phyloP scores from a whole-genome alignment of 2,888 invertebrate species.

The Ischnura elegans region DNA sequence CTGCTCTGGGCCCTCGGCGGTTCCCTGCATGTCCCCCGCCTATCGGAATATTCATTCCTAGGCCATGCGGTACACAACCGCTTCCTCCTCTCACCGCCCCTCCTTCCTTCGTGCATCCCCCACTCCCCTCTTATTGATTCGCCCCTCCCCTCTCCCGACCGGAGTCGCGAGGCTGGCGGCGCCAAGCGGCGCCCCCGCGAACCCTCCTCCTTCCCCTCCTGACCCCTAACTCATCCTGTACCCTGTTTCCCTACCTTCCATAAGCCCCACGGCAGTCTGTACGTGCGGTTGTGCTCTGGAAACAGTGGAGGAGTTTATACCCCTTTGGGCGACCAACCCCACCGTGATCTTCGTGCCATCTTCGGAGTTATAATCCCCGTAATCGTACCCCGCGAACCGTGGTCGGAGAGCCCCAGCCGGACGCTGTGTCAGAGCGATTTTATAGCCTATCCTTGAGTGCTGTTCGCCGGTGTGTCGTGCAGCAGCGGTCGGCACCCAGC shows the following conservation, averaged over 20 bases:
- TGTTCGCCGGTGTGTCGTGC: background rate
- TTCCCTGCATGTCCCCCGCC: background rate
- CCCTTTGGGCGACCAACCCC: background rate
- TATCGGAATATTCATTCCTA: conserved; percentile 51
- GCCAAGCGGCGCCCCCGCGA: conserved; percentile 43
- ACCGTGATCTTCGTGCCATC: background rate
- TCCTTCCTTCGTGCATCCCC: background rate
- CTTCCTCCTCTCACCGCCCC: background rate
- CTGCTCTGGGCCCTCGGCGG: background rate
- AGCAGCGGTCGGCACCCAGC: background rate
- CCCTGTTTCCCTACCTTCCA: conserved; percentile 2
- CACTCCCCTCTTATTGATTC: conserved; percentile 47
- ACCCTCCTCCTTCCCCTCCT: background rate
- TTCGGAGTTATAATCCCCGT: background rate
- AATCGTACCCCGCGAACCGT: background rate
- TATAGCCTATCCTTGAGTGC: background rate
- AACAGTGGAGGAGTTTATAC: background rate
- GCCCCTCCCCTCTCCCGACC: background rate
- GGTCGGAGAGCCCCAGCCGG: background rate
- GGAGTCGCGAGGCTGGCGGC: conserved; percentile 15
- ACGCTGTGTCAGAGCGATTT: too few species aligned
- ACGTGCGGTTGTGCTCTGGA: background rate
- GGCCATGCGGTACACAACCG: conserved; percentile 34
- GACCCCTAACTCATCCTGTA: too few species aligned
- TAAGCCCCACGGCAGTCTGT: conserved; percentile 37